phyloP scores from a whole-genome alignment of 2,888 invertebrate species.

The Drosophila bunnanda region DNA sequence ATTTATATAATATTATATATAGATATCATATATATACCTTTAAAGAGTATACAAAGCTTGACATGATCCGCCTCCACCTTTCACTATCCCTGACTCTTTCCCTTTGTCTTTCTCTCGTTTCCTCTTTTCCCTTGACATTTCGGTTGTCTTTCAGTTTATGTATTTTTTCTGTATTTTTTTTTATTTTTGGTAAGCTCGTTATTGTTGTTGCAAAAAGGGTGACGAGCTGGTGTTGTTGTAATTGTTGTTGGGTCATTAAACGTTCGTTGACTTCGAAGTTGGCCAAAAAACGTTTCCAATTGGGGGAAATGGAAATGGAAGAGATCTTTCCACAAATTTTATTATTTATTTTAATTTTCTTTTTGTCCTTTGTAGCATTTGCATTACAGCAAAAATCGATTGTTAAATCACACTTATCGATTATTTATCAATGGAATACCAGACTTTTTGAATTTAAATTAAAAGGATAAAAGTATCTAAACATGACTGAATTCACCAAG shows the following conservation, averaged over 20 bases:
- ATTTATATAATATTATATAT: too few species aligned
- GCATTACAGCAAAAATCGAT: constrained; percentile 5
- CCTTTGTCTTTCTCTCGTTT: constrained; percentile 1
- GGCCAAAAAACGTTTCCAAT: constrained; percentile 17
- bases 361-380: constrained; percentile 16
- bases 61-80: constrained; percentile 16
- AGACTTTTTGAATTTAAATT: too few species aligned
- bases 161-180: not conserved
- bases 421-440: not conserved
- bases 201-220: constrained; percentile 59
- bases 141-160: constrained; percentile 38
- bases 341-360: not conserved
- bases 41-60: constrained; percentile 6
- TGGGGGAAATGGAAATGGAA: constrained; percentile 12
- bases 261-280: constrained; percentile 66
- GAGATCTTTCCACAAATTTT: constrained; percentile 22
- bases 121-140: constrained; percentile 40
- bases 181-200: constrained; percentile 14
- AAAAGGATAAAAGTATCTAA: too few species aligned
- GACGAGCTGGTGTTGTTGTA: constrained; percentile 39
- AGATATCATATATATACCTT: too few species aligned
- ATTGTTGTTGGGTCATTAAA: constrained; percentile 52
- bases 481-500: too few species aligned
- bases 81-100: constrained; percentile 11
- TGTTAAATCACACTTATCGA: not conserved